Evolutionary conservation across 2,113 vertebrate genomes (phyloP).

Genomic region (Puffinus mauretanicus): DNA sequence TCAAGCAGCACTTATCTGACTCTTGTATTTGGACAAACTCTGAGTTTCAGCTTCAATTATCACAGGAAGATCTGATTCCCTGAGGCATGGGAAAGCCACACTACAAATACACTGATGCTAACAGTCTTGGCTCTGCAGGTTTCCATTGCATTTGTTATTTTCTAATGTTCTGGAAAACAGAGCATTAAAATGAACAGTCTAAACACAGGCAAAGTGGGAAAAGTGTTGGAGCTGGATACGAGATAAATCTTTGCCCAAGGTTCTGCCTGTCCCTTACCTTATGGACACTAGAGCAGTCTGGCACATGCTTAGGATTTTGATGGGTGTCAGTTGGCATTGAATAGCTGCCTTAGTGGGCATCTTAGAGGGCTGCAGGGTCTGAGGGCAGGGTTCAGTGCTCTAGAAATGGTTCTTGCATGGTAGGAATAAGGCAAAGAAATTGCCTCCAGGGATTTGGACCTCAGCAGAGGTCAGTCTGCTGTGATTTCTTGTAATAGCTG

Average conservation of each 20-base stretch:
- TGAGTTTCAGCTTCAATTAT: not conserved
- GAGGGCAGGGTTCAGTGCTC: not conserved
- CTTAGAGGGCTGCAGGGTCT: not conserved
- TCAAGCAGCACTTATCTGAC: not conserved
- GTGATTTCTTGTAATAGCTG: not conserved
- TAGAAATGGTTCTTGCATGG: not conserved
- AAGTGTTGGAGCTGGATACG: not conserved
- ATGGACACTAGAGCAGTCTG: not conserved
- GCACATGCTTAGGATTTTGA: not conserved
- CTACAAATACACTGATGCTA: not conserved
- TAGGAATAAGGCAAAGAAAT: not conserved
- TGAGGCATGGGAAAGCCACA: not conserved
- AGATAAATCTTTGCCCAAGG: not conserved
- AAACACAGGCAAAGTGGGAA: not conserved
- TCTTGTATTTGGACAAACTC: not conserved
- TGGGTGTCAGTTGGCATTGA: not conserved
- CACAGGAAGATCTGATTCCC: not conserved
- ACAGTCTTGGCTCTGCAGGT: not conserved
- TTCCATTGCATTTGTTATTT: conserved; percentile 14
- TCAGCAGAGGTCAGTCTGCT: not conserved
- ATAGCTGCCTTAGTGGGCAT: not conserved
- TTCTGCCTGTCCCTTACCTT: not conserved
- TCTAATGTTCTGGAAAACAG: not conserved
- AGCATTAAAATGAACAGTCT: not conserved
- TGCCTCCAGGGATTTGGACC: not conserved